Conservation (phyloP, 30 jellyfish, hydroid and myxozoan genomes). For the Sanderia malayensis region DNA sequence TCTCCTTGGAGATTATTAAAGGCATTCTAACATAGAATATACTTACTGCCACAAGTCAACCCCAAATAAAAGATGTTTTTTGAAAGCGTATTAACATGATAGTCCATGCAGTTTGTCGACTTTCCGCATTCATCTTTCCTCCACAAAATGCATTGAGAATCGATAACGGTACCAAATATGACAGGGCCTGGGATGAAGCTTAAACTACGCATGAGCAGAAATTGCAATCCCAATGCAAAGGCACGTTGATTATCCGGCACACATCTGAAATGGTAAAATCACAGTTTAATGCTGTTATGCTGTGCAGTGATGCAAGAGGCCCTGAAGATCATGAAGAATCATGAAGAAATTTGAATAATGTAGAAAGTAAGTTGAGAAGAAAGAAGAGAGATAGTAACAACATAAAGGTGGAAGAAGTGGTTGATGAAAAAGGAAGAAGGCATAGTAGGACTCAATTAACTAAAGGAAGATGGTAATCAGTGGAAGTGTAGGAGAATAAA, state of each 20-base stretch:
- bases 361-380: too few species aligned
- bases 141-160: slow-evolving; percentile 77
- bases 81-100: slow-evolving; percentile 66
- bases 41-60: slow-evolving; percentile 62
- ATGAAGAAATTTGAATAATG: too few species aligned
- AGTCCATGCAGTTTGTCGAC: slow-evolving; percentile 71
- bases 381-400: too few species aligned
- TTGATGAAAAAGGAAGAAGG: too few species aligned
- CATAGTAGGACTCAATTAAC: too few species aligned
- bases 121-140: slow-evolving; percentile 73
- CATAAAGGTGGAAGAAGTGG: too few species aligned
- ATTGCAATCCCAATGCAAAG: slow-evolving; percentile 82
- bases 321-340: too few species aligned
- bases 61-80: slow-evolving; percentile 48
- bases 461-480: too few species aligned
- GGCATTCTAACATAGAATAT: not conserved
- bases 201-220: slow-evolving; percentile 81
- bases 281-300: too few species aligned
- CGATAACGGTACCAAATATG: slow-evolving; percentile 74
- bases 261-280: slow-evolving; percentile 54
- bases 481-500: too few species aligned
- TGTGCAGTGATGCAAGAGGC: too few species aligned
- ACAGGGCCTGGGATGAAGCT: slow-evolving; percentile 94
- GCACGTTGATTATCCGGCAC: slow-evolving; percentile 97
- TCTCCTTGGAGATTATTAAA: too few species aligned